Evolutionary conservation across 1,140 invertebrate species (phyloP), one percentile per base, ranked within the genome.

Genomic region (Drosophila nannoptera): DNA sequence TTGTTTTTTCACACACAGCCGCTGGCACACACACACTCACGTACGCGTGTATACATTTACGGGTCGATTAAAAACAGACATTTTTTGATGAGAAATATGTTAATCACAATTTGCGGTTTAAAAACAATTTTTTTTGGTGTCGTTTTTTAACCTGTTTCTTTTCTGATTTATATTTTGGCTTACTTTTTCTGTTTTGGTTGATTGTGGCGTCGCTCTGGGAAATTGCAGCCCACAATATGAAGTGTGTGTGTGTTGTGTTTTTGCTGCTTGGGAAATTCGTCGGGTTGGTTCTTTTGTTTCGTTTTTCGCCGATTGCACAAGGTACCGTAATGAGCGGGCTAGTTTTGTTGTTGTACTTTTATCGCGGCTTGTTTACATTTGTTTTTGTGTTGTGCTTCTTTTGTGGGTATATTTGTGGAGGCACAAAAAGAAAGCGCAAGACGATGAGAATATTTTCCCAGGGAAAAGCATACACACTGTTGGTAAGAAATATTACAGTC

Each of bases 1-100:
- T 83, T 70, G 80, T 84, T 83, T 80, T 45, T 42, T 40, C 31
- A 50, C 49, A 55, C 40, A 46, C 45, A 61, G 52, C 58, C 54
- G 38, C 55, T 45, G 35, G 46, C 49, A 48, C 45, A 59, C 61
- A 50, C 36, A 45, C 14, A 56, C 56, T 60, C 42, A 63, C 50
- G 73, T 46, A 60, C 62, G 64, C 64, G 77, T n/a, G n/a, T n/a
- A n/a, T n/a, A n/a, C n/a, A n/a, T n/a, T n/a, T n/a, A n/a, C n/a
- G n/a, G n/a, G n/a, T n/a, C n/a, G n/a, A 67, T 76, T 82, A 82
- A 81, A 56, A 81, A 75, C 62, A 66, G 48, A 62, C 46, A 59
- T 43, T 66, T 65, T 82, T 82, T 73, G 80, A 84, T 84, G 80
- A 81, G 80, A 84, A 84, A 86, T 84, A 84, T 84, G 80, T 80